Base-by-base conservation (phyloP, 1,140 invertebrate species). In the Bactericera cockerelli region DNA sequence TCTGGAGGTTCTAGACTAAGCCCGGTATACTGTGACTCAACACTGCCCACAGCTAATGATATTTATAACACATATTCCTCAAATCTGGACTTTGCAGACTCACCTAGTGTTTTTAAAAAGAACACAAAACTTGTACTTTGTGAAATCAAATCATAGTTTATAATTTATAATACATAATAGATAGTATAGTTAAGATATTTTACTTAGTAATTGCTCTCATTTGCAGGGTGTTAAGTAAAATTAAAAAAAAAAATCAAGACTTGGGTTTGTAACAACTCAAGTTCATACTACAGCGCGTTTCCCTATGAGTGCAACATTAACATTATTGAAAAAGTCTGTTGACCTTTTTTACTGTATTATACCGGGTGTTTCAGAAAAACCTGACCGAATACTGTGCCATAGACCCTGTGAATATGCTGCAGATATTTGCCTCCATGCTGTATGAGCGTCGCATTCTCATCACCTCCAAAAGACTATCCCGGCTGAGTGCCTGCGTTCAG, bases 361-460 rank as follows among this genome's bases (percentile, higher is more conserved):
- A 61, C n/a, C n/a, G n/a, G n/a, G n/a, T 68, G 60, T 81, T 81
- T 38, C 76, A 96, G 92, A 83, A 90, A 69, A 96, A 97, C 74
- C 75, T 97, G 59, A 93, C 87, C 59, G 89, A 97, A 72, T 97
- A 96, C 79, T 97, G 89, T 72, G 93, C 93, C 14, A 80, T 96
- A 53, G 87, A 94, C 71, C 74, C 82, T 24, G 81, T 87, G 67
- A 93, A 91, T 68, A 97, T 97, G 93, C 87, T 94, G 70, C 79
- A 81, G 6, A 79, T 98, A 62, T 95, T 96, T 78, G n/a, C 93
- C 2, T 92, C 92, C 26, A 86, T 97, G 80, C 74, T 98, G 13
- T 85, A 90, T 67, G 94, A 98, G 72, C 77, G 94, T 58, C 76
- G 93, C 33, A 90, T 98, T 61, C 82, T 96, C 57, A 84, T 97